Evolutionary conservation across 2,113 vertebrate species (phyloP).

Genomic region (Caloenas nicobarica): DNA sequence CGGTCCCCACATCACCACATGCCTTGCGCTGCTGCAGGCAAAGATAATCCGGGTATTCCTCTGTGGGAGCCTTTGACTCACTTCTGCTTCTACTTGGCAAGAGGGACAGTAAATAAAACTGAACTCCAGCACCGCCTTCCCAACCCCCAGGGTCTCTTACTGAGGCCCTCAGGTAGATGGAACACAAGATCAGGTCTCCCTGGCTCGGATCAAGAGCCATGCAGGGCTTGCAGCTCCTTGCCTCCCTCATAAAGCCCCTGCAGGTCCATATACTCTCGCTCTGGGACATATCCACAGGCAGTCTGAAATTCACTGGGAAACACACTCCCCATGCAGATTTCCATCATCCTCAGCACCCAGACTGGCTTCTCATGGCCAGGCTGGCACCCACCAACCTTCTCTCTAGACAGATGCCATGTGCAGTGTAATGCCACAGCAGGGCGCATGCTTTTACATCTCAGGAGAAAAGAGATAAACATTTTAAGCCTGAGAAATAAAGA

Average conservation of each 20-base stretch:
- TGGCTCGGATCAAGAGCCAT: background rate
- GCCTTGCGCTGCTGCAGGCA: background rate
- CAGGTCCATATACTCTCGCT: background rate
- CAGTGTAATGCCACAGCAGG: rapidly evolving
- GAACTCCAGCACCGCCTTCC: background rate
- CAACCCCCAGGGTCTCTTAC: background rate
- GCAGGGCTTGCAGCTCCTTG: background rate
- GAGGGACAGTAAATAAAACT: background rate
- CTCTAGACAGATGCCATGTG: background rate
- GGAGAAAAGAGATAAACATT: background rate
- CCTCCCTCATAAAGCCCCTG: background rate
- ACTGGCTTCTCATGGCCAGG: background rate
- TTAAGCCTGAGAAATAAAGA: background rate
- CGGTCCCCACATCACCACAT: rapidly evolving
- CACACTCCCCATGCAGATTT: background rate
- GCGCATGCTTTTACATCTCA: background rate
- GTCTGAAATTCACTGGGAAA: background rate
- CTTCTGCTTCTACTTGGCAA: background rate
- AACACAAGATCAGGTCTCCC: background rate
- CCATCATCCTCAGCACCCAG: background rate
- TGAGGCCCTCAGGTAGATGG: background rate
- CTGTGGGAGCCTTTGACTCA: background rate
- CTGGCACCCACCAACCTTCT: background rate
- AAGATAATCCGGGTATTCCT: background rate
- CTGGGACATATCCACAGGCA: background rate